Base-by-base conservation (phyloP, 2,888 invertebrate species). In the Amblyteles armatorius region DNA sequence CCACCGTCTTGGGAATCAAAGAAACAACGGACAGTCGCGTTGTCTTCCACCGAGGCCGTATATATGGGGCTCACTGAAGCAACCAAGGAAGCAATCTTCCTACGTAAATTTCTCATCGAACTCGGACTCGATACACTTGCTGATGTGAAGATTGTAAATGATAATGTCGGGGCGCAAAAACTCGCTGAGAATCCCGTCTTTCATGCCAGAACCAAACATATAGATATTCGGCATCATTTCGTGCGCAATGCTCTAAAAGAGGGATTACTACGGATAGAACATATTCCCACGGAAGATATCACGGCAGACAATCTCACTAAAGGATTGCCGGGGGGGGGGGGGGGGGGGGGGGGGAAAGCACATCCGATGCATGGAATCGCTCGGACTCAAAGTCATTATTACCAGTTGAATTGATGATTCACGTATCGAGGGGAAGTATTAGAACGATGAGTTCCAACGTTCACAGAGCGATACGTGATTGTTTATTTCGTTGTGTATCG, bases 281-380 rank as follows among this genome's bases (percentile, higher is more conserved):
- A 74, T 48, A 16, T 72, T 19, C 40, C 82, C 19, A 82, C 82
- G 11, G 79, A 82, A 19, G n/a, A 67, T 4, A 85, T 85, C 79
- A 36, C 71, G 1, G 85, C 85, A 1, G 82, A 82, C 68, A 72
- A 79, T 9, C 71, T 76, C 1, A 80, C 84, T 1, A 69, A 84
- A 94, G 94, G 4, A 94, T 94, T 94, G 91, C 92, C 48, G 92
- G 93, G 87, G n/a, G n/a, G n/a, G n/a, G n/a, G n/a, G n/a, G n/a
- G n/a, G n/a, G n/a, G n/a, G n/a, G n/a, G n/a, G n/a, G n/a, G n/a
- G n/a, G n/a, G n/a, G n/a, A n/a, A n/a, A 44, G 29, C 71, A 73
- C 13, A 26, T 44, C 48, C 44, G 48, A 60, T 57, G 48, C 52
- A n/a, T 71, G 50, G 16, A 71, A 71, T 19, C 36, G 9, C 22